A percentile compares a stretch with the other conserved stretches of the same genome.
Evolutionary conservation across 2,113 vertebrate genomes (phyloP).

Genomic region (Phylloscopus whistleri): DNA sequence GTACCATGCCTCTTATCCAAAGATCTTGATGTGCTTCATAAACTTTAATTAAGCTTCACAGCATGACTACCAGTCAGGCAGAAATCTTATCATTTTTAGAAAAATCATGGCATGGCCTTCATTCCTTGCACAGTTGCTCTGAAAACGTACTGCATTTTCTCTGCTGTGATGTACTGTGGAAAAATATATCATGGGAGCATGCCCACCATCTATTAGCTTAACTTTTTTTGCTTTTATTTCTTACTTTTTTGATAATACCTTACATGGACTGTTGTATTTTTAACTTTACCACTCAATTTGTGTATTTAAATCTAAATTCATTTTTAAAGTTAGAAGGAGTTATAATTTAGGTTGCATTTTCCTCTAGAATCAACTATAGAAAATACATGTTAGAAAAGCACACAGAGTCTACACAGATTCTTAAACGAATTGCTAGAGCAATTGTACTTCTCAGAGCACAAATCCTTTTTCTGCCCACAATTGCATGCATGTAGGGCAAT

Average conservation of each 20-base stretch:
- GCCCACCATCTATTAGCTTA: neutral
- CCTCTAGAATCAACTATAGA: neutral
- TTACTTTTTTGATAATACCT: neutral
- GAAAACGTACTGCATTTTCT: neutral
- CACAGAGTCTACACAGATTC: neutral
- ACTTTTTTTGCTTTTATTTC: neutral
- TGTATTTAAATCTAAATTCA: neutral
- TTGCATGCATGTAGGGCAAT: neutral
- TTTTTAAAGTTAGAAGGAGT: neutral
- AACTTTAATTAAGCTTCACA: conserved; percentile 50
- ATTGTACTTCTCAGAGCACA: neutral
- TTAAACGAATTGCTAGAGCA: neutral
- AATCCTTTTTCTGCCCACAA: neutral
- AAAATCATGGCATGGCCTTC: neutral
- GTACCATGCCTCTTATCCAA: neutral
- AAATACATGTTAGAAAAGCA: neutral
- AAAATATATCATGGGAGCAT: neutral
- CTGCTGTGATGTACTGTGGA: neutral
- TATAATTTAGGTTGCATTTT: neutral
- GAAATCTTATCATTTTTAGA: conserved; percentile 22
- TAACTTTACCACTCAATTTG: neutral
- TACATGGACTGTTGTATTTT: neutral
- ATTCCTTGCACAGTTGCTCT: neutral
- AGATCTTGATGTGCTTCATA: conserved; percentile 27
- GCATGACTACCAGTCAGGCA: conserved; percentile 3